Evolutionary conservation across 92 coral and sea anemone genomes (phyloP).

Genomic region (Meandrina meandrites): DNA sequence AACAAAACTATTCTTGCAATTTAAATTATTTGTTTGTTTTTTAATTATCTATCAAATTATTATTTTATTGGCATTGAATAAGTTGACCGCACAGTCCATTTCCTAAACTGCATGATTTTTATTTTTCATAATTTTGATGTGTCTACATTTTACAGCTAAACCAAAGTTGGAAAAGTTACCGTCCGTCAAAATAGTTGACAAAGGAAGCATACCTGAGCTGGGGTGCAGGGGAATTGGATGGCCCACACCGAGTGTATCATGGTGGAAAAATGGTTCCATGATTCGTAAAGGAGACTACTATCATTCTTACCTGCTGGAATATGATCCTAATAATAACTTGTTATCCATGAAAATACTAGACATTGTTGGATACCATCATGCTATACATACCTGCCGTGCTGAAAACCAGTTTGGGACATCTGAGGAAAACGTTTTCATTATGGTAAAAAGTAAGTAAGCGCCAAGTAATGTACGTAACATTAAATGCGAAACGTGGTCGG

Average conservation of each 20-base stretch:
- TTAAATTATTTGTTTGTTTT: too few species aligned
- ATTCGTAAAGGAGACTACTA: background rate
- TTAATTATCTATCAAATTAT: too few species aligned
- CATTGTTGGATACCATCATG: slow-evolving; percentile 4
- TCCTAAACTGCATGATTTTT: background rate
- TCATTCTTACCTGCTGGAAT: background rate
- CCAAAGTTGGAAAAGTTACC: background rate
- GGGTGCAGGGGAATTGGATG: slow-evolving; percentile 17
- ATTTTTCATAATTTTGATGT: background rate
- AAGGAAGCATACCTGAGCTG: background rate
- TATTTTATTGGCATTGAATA: too few species aligned
- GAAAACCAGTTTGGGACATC: slow-evolving; percentile 23
- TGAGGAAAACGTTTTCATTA: background rate
- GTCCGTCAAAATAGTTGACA: background rate
- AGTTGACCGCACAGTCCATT: background rate
- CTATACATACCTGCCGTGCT: slow-evolving; percentile 21
- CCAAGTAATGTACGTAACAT: too few species aligned
- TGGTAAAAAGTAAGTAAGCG: slow-evolving; percentile 23
- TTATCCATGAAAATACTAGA: background rate
- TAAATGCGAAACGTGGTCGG: too few species aligned
- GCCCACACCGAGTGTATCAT: slow-evolving; percentile 21
- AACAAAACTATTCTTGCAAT: background rate
- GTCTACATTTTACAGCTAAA: background rate
- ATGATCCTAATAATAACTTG: background rate
- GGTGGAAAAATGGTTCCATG: slow-evolving; percentile 9